A percentile compares a stretch with the other conserved stretches of the same genome.
Evolutionary conservation across 2,797 vertebrate genomes (phyloP).

Genomic region (Poeciliopsis gracilis): DNA sequence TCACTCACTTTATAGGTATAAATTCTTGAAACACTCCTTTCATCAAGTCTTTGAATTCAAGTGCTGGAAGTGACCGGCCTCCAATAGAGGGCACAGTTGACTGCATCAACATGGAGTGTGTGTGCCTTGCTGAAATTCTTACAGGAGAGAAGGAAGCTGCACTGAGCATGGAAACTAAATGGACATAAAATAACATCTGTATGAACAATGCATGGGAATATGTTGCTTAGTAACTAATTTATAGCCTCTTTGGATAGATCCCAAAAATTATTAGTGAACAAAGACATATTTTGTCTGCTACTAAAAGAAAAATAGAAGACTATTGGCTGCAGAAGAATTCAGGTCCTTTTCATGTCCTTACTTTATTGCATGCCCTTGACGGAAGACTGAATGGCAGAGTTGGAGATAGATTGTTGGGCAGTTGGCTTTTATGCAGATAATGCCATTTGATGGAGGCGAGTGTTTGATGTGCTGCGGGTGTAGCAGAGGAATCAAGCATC

Average conservation of each 20-base stretch:
- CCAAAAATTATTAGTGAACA: constrained; percentile 43
- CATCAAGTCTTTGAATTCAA: constrained; percentile 46
- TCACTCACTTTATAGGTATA: constrained; percentile 18
- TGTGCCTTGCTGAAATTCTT: constrained; percentile 36
- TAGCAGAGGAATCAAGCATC: constrained; percentile 71
- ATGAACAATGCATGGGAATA: constrained; percentile 41
- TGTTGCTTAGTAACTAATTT: constrained; percentile 75
- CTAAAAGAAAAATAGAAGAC: constrained; percentile 20
- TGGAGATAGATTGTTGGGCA: constrained; percentile 93
- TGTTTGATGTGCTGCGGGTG: constrained; percentile 92
- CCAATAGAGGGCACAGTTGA: constrained; percentile 81
- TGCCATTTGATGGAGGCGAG: constrained; percentile 94
- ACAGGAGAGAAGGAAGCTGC: neutral
- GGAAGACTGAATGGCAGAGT: constrained; percentile 87
- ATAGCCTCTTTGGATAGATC: constrained; percentile 43
- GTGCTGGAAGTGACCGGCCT: constrained; percentile 62
- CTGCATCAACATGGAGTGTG: constrained; percentile 46
- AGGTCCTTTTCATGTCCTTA: constrained; percentile 50
- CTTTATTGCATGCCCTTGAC: constrained; percentile 86
- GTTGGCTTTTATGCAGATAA: constrained; percentile 99
- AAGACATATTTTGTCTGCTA: constrained; percentile 50
- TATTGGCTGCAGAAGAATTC: constrained; percentile 40
- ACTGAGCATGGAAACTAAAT: constrained; percentile 26
- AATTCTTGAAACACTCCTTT: constrained; percentile 28
- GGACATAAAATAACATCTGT: constrained; percentile 4